phyloP scores from a whole-genome alignment of 2,797 vertebrate genomes.

The Botia kubotai region DNA sequence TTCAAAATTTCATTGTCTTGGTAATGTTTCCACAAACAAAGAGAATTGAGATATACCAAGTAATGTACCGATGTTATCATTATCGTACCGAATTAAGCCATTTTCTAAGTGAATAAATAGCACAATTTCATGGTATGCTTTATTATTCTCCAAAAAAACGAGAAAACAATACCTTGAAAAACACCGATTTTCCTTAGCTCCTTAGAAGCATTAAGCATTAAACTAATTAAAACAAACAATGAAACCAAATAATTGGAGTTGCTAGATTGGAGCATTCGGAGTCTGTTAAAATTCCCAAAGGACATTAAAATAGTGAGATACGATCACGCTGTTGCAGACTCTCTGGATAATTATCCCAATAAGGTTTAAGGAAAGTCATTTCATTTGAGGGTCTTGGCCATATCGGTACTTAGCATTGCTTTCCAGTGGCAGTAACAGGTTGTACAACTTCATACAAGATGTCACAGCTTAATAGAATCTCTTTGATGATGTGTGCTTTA shows the following conservation, averaged over 20 bases:
- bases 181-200: neutral
- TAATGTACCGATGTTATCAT: neutral
- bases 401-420: conserved; percentile 62
- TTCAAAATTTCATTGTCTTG: neutral
- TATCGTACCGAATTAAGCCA: neutral
- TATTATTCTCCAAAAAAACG: conserved; percentile 2
- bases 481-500: conserved; percentile 78
- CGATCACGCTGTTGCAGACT: conserved; percentile 64
- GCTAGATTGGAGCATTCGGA: conserved; percentile 24
- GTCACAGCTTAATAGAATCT: conserved; percentile 75
- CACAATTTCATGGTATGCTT: conserved; percentile 2
- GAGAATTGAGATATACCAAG: neutral
- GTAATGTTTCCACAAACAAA: neutral
- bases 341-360: conserved; percentile 72
- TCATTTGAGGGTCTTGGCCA: conserved; percentile 60
- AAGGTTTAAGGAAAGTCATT: conserved; percentile 62
- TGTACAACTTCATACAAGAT: conserved; percentile 75
- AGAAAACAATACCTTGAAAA: conserved; percentile 18
- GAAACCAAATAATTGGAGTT: conserved; percentile 32
- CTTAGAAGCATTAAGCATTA: conserved; percentile 40
- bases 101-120: conserved; percentile 3
- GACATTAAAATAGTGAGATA: conserved; percentile 70
- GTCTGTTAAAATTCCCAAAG: conserved; percentile 60
- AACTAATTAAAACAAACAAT: conserved; percentile 39
- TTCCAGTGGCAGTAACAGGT: conserved; percentile 69